Conservation (phyloP, 2,888 invertebrate genomes). For the Pterostichus madidus region DNA sequence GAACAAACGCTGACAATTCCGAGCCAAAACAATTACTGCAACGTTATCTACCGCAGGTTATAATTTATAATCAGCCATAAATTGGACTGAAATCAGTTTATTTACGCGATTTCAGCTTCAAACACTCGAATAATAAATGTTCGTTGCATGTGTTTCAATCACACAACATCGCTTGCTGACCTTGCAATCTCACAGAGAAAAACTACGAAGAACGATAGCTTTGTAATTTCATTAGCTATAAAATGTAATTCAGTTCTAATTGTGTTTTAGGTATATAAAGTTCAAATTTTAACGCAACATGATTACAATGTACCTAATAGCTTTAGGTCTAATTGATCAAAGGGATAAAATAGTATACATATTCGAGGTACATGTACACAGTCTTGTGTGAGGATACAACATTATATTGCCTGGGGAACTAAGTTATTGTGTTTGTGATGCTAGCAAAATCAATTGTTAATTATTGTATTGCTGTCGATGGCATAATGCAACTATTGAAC, state of each 20-base stretch:
- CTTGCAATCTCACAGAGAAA: constrained; percentile 11
- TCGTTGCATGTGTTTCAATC: constrained; percentile 18
- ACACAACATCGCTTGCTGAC: neutral
- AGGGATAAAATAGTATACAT: constrained; percentile 27
- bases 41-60: constrained; percentile 33
- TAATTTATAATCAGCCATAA: constrained; percentile 49
- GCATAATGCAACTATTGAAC: no score
- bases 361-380: constrained; percentile 11
- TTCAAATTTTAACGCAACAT: constrained; percentile 3
- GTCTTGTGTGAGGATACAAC: neutral
- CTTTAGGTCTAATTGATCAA: constrained; percentile 39
- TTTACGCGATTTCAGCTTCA: constrained; percentile 46
- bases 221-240: neutral
- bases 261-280: constrained; percentile 13
- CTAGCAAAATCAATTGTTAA: constrained; percentile 14
- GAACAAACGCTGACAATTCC: constrained; percentile 39
- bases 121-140: constrained; percentile 25
- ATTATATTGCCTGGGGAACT: neutral
- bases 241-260: neutral
- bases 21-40: constrained; percentile 41
- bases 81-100: constrained; percentile 47
- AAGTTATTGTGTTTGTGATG: neutral
- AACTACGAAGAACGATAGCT: neutral
- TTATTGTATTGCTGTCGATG: neutral
- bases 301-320: constrained; percentile 27